Percentiles rank a stretch among this genome's conserved stretches.
These are phyloP conservation scores for Nyctibius bracteatus DNA, from an alignment of 2,113 vertebrate species.

Conservation along the genomic window DNA sequence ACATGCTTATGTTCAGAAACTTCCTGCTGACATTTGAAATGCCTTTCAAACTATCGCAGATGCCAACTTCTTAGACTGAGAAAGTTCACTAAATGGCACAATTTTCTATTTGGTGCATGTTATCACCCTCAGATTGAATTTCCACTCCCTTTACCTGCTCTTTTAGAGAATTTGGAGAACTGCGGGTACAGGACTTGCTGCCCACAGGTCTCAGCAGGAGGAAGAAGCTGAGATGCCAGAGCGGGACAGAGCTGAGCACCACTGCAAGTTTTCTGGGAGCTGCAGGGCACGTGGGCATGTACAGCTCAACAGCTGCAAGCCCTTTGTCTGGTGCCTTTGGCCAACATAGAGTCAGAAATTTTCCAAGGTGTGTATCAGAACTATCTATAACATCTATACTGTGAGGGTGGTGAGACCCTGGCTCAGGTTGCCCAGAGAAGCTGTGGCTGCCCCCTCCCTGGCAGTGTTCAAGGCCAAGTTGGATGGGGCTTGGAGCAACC, in stretches of 20 bases:
- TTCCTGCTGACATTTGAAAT: background rate
- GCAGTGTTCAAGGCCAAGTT: too few relatives aligned
- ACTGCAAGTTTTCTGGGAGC: background rate
- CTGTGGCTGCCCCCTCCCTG: too few relatives aligned
- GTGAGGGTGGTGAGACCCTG: too few relatives aligned
- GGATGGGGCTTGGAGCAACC: too few relatives aligned
- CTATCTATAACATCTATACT: too few relatives aligned
- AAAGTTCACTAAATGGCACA: background rate
- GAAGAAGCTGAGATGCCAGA: background rate
- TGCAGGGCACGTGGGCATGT: rapidly evolving
- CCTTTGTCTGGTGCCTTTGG: background rate
- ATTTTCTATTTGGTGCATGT: too few relatives aligned
- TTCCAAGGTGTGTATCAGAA: background rate
- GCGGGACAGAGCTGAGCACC: background rate
- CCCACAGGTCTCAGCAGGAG: background rate
- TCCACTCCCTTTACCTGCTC: background rate
- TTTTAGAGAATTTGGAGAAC: background rate
- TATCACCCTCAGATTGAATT: background rate
- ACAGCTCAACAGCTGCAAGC: rapidly evolving
- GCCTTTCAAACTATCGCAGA: background rate
- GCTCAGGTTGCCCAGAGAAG: too few relatives aligned
- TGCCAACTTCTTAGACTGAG: background rate
- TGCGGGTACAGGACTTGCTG: background rate
- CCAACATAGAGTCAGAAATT: background rate
- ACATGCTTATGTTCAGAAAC: background rate